Evolutionary conservation across 2,797 vertebrate genomes (phyloP).

Genomic region (Periophthalmus magnuspinnatus): DNA sequence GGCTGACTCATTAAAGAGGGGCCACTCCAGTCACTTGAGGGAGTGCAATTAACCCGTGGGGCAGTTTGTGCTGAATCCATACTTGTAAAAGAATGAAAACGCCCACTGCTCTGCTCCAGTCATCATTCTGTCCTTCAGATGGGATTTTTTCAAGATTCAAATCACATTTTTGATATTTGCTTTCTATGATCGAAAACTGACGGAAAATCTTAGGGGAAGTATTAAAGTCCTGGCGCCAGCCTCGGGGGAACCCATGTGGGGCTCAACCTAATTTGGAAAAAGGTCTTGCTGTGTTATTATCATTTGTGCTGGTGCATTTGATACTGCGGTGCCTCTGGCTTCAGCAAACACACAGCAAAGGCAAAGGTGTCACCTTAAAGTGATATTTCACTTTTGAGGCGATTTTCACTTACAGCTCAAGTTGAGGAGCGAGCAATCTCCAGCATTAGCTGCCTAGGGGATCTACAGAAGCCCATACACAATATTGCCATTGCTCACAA

Average conservation of each 20-base stretch:
- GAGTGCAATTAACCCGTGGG: conserved; percentile 78
- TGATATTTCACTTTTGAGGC: conserved; percentile 65
- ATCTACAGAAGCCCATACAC: conserved; percentile 20
- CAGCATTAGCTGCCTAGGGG: conserved; percentile 47
- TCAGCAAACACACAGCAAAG: conserved; percentile 67
- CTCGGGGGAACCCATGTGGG: conserved; percentile 64
- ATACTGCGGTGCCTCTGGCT: conserved; percentile 61
- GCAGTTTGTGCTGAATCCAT: conserved; percentile 67
- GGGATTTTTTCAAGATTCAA: conserved; percentile 78
- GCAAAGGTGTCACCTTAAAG: conserved; percentile 61
- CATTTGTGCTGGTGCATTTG: conserved; percentile 80
- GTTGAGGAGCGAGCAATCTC: conserved; percentile 56
- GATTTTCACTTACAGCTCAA: conserved; percentile 65
- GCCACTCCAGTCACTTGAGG: conserved; percentile 70
- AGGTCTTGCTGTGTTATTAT: conserved; percentile 80
- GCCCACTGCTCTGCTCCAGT: conserved; percentile 38
- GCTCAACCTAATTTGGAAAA: conserved; percentile 77
- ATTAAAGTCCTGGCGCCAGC: conserved; percentile 50
- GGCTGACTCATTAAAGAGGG: conserved; percentile 72
- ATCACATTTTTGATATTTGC: conserved; percentile 88
- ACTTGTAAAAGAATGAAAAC: conserved; percentile 59
- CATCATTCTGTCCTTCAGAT: conserved; percentile 75
- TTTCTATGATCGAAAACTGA: conserved; percentile 82
- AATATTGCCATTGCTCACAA: conserved; percentile 33
- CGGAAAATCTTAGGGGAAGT: conserved; percentile 71